phyloP scores from a whole-genome alignment of 2,113 vertebrate genomes.

The Mixornis gularis region DNA sequence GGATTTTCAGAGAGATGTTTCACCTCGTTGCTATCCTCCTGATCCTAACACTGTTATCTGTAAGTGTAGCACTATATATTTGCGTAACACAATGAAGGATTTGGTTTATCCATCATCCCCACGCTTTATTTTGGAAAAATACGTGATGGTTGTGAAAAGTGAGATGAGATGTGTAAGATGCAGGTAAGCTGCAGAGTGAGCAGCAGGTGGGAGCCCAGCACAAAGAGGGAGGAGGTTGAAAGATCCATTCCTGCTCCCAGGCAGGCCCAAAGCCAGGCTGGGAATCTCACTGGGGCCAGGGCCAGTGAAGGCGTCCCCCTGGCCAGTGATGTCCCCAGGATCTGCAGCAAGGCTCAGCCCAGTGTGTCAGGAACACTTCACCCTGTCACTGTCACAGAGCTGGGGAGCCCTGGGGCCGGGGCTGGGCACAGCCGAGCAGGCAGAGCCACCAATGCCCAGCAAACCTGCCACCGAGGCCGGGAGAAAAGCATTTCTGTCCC shows the following conservation, averaged over 20 bases:
- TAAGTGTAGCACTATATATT: background rate
- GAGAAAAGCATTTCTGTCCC: background rate
- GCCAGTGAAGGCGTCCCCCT: accelerated
- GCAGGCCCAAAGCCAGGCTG: background rate
- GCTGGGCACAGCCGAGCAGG: background rate
- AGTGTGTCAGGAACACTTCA: background rate
- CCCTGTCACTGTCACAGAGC: background rate
- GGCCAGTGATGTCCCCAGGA: accelerated
- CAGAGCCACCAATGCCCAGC: background rate
- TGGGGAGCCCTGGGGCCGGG: background rate
- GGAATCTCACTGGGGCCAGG: background rate
- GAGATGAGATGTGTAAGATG: background rate
- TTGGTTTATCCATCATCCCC: background rate
- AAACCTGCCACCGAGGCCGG: accelerated
- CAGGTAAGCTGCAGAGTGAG: background rate
- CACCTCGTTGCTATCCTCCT: background rate
- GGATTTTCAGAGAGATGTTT: background rate
- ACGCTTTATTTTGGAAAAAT: background rate
- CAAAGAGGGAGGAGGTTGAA: background rate
- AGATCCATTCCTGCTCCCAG: accelerated
- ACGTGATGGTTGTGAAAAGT: background rate
- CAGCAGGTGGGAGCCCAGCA: background rate
- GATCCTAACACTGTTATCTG: background rate
- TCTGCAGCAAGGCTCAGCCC: too few relatives aligned
- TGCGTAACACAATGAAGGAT: background rate